Base-by-base conservation (phyloP, 2,797 vertebrate genomes). In the Ctenosaura bakeri region DNA sequence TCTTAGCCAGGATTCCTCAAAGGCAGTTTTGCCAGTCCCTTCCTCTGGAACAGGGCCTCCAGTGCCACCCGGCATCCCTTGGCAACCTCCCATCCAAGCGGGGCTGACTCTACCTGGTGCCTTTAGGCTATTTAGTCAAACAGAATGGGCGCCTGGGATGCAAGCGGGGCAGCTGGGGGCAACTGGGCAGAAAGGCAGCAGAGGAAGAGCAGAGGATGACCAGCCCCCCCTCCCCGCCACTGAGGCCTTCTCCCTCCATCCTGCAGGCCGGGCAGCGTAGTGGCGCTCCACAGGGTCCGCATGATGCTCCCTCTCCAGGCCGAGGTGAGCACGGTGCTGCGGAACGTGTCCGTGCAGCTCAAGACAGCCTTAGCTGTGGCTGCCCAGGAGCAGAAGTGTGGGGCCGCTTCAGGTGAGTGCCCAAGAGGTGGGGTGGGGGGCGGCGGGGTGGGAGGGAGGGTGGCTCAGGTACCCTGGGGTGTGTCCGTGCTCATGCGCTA, bases 261-360 rank as follows among this genome's bases (percentile, higher is more conserved):
- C 74, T 18, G 22, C 86, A 94, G 93, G 32, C 0, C 10, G 0
- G 93, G 92, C 38, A 94, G 91, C 9, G 2, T 92, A 9, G 59
- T 92, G 52, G 93, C 93, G 8, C 42, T 87, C 32, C 84, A 86
- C 69, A 35, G 32, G 32, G 32, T 86, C 50, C 32, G 3, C 69
- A 0, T 86, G 69, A 18, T 16, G 18, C 32, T 86, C 50, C 84
- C 84, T 0, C 62, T 74, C 84, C 38, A 26, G 50, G 66, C 69
- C 20, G 6, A 3, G 42, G 62, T 56, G 9, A 1, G 12, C 0
- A n/a, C n/a, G 29, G 16, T 2, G 32, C 20, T 86, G 32, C 32
- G 8, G 69, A 26, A 7, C 32, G 16, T 74, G 46, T 64, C 84
- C 4, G 4, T 1, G 4, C 50, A 4, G 69, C 84, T 86, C 20